Conservation (phyloP, 2,797 vertebrate genomes). For the Podarcis lilfordi region DNA sequence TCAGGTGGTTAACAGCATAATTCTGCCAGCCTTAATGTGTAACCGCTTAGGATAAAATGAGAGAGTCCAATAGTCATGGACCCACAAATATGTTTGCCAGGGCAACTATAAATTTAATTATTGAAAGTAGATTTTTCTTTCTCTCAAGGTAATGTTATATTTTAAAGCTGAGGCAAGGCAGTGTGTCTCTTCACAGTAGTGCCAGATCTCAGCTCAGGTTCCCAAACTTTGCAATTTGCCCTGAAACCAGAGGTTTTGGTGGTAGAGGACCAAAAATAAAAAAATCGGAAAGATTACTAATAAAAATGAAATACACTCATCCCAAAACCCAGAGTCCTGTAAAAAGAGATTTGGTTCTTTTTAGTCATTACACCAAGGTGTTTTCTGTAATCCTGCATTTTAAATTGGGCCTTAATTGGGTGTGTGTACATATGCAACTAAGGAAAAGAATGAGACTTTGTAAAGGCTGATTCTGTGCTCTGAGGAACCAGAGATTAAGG, state of each 20-base stretch:
- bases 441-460: not conserved
- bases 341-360: not conserved
- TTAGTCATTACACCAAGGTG: not conserved
- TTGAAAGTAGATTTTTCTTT: not conserved
- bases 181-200: not conserved
- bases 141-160: not conserved
- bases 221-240: not conserved
- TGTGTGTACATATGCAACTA: not conserved
- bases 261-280: not conserved
- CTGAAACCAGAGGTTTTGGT: not conserved
- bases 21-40: not conserved
- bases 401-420: not conserved
- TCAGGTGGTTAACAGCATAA: not conserved
- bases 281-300: no score
- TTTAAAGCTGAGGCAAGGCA: not conserved
- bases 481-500: slow-evolving; percentile 20
- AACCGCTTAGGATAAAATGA: not conserved
- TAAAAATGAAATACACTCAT: not conserved
- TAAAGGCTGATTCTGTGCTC: not conserved
- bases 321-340: not conserved
- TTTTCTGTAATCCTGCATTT: not conserved
- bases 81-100: not conserved
- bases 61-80: not conserved
- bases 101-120: not conserved
- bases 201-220: not conserved